Evolutionary conservation across 1,140 invertebrate species (phyloP).

Genomic region (Andrena cerasifolii): DNA sequence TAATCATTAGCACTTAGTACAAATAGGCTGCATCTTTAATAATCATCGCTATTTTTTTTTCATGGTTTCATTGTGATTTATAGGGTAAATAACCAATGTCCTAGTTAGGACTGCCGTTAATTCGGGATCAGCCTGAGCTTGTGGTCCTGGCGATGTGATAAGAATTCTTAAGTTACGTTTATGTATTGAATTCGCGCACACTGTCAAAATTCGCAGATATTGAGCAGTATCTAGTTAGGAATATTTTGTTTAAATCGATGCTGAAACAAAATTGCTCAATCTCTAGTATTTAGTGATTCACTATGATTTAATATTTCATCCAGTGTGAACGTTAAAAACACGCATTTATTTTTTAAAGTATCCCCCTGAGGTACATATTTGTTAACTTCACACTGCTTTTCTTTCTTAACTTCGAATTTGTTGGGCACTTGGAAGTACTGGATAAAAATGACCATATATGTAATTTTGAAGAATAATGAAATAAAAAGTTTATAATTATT

Average conservation of each 20-base stretch:
- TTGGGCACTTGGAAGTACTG: constrained; percentile 5
- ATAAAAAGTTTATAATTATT: constrained; percentile 32
- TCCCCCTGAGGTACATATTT: background rate
- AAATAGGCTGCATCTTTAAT: constrained; percentile 4
- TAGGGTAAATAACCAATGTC: background rate
- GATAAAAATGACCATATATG: background rate
- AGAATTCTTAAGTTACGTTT: constrained; percentile 12
- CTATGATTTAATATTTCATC: background rate
- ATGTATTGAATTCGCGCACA: constrained; percentile 19
- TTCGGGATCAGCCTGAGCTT: constrained; percentile 11
- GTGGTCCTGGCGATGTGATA: constrained; percentile 9
- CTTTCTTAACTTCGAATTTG: background rate
- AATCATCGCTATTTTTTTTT: constrained; percentile 45
- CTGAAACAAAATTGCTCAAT: constrained; percentile 25
- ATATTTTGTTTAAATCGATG: constrained; percentile 13
- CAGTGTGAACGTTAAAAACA: background rate
- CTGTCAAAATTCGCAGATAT: constrained; percentile 4
- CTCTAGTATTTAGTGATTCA: background rate
- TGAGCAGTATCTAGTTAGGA: constrained; percentile 16
- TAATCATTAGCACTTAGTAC: constrained; percentile 42
- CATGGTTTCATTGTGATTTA: constrained; percentile 26
- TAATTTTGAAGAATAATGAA: constrained; percentile 27
- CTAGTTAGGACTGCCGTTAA: constrained; percentile 24
- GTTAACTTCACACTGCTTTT: background rate
- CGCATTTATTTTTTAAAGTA: constrained; percentile 24